Conservation (phyloP, 2,797 vertebrate species). For the Cyclopterus lumpus region DNA sequence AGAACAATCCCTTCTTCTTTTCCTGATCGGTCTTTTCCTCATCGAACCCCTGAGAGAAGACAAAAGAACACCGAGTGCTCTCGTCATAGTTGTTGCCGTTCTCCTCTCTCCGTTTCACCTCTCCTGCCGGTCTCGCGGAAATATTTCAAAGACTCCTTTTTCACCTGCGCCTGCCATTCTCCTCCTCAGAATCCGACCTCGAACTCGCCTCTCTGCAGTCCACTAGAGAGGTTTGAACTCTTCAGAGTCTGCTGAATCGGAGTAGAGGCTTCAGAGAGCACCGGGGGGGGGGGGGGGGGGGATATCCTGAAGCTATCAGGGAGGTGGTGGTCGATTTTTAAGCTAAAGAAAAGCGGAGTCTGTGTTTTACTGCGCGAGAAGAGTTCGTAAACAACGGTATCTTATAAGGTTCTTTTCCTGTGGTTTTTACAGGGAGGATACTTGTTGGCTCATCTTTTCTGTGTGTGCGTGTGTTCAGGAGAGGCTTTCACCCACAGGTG, state of each 20-base stretch:
- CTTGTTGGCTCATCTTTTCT: slow-evolving; percentile 35
- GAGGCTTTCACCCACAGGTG: slow-evolving; percentile 40
- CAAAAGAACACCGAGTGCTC: slow-evolving; percentile 33
- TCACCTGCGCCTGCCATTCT: slow-evolving; percentile 31
- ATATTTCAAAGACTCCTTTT: slow-evolving; percentile 27
- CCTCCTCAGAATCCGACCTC: background rate
- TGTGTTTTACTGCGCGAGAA: slow-evolving; percentile 53
- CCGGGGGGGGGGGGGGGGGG: background rate
- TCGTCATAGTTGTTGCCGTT: slow-evolving; percentile 48
- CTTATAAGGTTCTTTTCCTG: slow-evolving; percentile 54
- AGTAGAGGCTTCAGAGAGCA: slow-evolving; percentile 7
- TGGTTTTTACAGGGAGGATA: slow-evolving; percentile 46
- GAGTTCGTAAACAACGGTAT: slow-evolving; percentile 43
- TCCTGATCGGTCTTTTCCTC: slow-evolving; percentile 35
- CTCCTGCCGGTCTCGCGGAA: slow-evolving; percentile 13
- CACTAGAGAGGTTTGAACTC: slow-evolving; percentile 24
- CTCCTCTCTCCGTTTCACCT: slow-evolving; percentile 50
- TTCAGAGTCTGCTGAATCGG: slow-evolving; percentile 12
- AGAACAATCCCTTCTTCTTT: slow-evolving; percentile 46
- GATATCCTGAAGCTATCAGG: slow-evolving; percentile 9
- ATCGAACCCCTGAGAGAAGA: slow-evolving; percentile 27
- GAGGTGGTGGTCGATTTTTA: slow-evolving; percentile 38
- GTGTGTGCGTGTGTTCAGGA: slow-evolving; percentile 33
- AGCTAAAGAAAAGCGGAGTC: slow-evolving; percentile 6
- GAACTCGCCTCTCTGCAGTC: slow-evolving; percentile 1